Conservation (phyloP, 2,113 vertebrate species). For the Xenopus laevis region DNA sequence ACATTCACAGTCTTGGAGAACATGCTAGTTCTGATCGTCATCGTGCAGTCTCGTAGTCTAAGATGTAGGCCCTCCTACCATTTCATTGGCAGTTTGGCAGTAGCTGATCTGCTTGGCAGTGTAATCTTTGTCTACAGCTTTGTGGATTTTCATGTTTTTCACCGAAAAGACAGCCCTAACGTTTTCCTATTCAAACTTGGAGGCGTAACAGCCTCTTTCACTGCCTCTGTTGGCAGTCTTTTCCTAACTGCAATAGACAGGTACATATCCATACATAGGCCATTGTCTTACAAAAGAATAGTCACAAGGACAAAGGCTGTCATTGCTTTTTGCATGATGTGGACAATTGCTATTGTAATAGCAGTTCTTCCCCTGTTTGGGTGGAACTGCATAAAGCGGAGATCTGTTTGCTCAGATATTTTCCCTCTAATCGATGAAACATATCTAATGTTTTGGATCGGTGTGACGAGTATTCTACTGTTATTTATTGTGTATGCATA, state of each 20-base stretch:
- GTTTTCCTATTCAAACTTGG: slow-evolving; percentile 97
- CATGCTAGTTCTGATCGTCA: slow-evolving; percentile 89
- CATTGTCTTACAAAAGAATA: slow-evolving; percentile 91
- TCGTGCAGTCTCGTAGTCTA: slow-evolving; percentile 90
- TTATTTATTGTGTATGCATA: slow-evolving; percentile 97
- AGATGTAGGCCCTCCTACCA: slow-evolving; percentile 95
- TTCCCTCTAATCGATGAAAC: slow-evolving; percentile 95
- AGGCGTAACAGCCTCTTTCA: slow-evolving; percentile 95
- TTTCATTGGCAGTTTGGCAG: slow-evolving; percentile 94
- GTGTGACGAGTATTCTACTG: slow-evolving; percentile 87
- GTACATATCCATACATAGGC: slow-evolving; percentile 96
- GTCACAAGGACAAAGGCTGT: slow-evolving; percentile 96
- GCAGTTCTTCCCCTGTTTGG: slow-evolving; percentile 93
- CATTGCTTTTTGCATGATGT: slow-evolving; percentile 96
- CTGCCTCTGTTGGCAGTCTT: slow-evolving; percentile 93
- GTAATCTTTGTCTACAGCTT: slow-evolving; percentile 99
- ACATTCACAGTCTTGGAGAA: slow-evolving; percentile 98
- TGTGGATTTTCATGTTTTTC: slow-evolving; percentile 96
- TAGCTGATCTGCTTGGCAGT: slow-evolving; percentile 92
- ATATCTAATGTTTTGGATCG: slow-evolving; percentile 98
- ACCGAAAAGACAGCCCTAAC: slow-evolving; percentile 91
- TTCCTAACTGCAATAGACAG: slow-evolving; percentile 97
- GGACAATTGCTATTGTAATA: slow-evolving; percentile 92
- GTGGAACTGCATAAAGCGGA: slow-evolving; percentile 97
- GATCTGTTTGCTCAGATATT: slow-evolving; percentile 92